These are phyloP conservation scores for Dioctria linearis DNA, from an alignment of 2,888 invertebrate genomes.

Conservation along the genomic window DNA sequence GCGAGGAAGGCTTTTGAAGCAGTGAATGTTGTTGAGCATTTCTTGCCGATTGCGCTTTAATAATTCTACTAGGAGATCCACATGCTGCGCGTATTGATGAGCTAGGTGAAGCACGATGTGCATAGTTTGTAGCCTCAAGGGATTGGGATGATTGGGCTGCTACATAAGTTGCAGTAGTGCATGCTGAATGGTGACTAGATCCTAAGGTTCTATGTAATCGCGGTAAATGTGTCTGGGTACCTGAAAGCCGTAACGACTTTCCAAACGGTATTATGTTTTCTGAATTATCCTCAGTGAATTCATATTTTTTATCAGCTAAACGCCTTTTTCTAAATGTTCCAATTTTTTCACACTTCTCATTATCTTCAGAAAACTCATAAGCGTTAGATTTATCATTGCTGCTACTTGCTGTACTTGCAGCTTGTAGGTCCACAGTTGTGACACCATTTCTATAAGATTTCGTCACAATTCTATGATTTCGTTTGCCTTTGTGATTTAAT, in stretches of 20 bases:
- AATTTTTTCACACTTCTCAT: slow-evolving; percentile 88
- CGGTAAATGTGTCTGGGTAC: slow-evolving; percentile 39
- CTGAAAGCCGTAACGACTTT: slow-evolving; percentile 61
- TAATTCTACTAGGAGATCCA: slow-evolving; percentile 65
- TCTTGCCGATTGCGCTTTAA: slow-evolving; percentile 58
- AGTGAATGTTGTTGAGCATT: slow-evolving; percentile 54
- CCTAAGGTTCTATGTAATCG: slow-evolving; percentile 56
- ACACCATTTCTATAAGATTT: slow-evolving; percentile 69
- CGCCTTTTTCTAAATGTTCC: slow-evolving; percentile 88
- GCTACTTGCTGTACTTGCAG: slow-evolving; percentile 43
- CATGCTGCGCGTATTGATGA: slow-evolving; percentile 70
- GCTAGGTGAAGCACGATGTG: slow-evolving; percentile 63
- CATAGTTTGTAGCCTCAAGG: slow-evolving; percentile 61
- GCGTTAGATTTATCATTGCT: slow-evolving; percentile 76
- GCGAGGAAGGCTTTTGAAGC: slow-evolving; percentile 67
- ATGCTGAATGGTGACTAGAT: slow-evolving; percentile 54
- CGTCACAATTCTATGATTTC: slow-evolving; percentile 69
- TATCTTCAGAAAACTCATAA: slow-evolving; percentile 89
- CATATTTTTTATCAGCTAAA: slow-evolving; percentile 92
- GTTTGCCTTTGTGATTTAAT: slow-evolving; percentile 64
- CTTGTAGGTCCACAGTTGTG: slow-evolving; percentile 67
- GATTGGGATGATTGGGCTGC: slow-evolving; percentile 56
- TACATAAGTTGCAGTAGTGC: slow-evolving; percentile 53
- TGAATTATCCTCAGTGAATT: slow-evolving; percentile 86
- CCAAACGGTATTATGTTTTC: slow-evolving; percentile 75